A percentile compares a stretch with the other conserved stretches of the same genome.
Evolutionary conservation across 2,113 vertebrate genomes (phyloP).

Genomic region (Piprites chloris): DNA sequence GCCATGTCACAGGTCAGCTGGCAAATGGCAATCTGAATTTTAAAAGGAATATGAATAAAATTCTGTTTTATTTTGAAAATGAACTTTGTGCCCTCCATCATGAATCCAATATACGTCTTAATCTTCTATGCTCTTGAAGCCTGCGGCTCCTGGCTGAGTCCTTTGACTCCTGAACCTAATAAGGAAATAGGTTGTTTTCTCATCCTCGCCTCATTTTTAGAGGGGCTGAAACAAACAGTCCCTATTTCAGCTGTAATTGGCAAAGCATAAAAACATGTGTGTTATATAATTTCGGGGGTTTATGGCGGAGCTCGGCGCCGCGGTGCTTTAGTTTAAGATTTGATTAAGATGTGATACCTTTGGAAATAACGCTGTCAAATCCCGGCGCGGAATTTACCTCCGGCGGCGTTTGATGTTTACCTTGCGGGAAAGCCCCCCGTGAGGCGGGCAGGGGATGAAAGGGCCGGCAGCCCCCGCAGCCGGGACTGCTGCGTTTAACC

Average conservation of each 20-base stretch:
- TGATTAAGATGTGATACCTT: slow-evolving; percentile 76
- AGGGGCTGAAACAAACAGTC: slow-evolving; percentile 87
- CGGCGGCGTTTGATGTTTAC: slow-evolving; percentile 42
- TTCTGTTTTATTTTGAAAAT: slow-evolving; percentile 99
- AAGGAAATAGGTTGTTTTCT: slow-evolving; percentile 99
- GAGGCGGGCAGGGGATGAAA: not conserved
- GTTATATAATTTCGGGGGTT: slow-evolving; percentile 78
- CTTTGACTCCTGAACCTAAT: slow-evolving; percentile 99
- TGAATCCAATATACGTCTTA: slow-evolving; percentile 99
- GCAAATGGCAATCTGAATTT: slow-evolving; percentile 99
- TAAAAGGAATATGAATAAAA: slow-evolving; percentile 99
- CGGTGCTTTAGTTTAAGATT: slow-evolving; percentile 71
- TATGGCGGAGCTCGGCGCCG: slow-evolving; percentile 53
- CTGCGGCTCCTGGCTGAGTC: slow-evolving; percentile 90
- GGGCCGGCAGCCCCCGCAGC: slow-evolving; percentile 35
- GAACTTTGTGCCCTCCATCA: slow-evolving; percentile 99
- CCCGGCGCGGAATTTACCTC: slow-evolving; percentile 40
- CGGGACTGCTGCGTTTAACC: slow-evolving; percentile 55
- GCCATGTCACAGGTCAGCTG: slow-evolving; percentile 98
- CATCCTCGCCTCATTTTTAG: slow-evolving; percentile 87
- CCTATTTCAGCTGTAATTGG: slow-evolving; percentile 89
- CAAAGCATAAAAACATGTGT: slow-evolving; percentile 87
- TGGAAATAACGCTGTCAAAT: slow-evolving; percentile 69
- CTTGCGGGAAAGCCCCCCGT: not conserved
- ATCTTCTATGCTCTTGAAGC: slow-evolving; percentile 98